Evolutionary conservation across 2,888 invertebrate species (phyloP), one percentile per base, ranked within the genome.

Genomic region (Flexamia atlantica): DNA sequence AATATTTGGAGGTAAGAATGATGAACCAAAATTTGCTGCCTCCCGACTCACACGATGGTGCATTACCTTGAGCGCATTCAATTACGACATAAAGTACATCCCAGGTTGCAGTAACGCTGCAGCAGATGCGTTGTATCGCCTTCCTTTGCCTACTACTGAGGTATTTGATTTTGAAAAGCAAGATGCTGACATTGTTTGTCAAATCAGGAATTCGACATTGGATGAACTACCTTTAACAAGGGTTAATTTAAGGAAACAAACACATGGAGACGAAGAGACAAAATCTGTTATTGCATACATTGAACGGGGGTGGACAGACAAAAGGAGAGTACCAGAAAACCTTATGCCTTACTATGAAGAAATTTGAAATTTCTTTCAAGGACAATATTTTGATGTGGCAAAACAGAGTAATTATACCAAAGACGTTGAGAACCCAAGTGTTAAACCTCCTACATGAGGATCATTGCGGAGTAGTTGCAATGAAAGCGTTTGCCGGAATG

Each of bases 241-340:
- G 20, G 10, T 7, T 23, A 80, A 80, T 80, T 30, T 80, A 80
- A 80, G 46, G 30, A 80, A 50, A 50, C 50, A 50, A 25, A 80
- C 80, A 9, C 36, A 36, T 9, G 5, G 4, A 36, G 36, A 36
- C 9, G 36, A 9, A 36, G 4, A 36, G 9, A n/a, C n/a, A n/a
- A n/a, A n/a, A n/a, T n/a, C n/a, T n/a, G n/a, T n/a, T n/a, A n/a
- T n/a, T n/a, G n/a, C n/a, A n/a, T n/a, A n/a, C n/a, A n/a, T n/a
- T n/a, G n/a, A n/a, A n/a, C n/a, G n/a, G n/a, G n/a, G n/a, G n/a
- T n/a, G n/a, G n/a, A n/a, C n/a, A n/a, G n/a, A n/a, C n/a, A n/a
- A n/a, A n/a, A n/a, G n/a, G n/a, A n/a, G n/a, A n/a, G n/a, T n/a
- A n/a, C n/a, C n/a, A n/a, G n/a, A n/a, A n/a, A n/a, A n/a, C n/a